phyloP scores from a whole-genome alignment of 2,888 invertebrate genomes.

The Cheilosia scutellata region DNA sequence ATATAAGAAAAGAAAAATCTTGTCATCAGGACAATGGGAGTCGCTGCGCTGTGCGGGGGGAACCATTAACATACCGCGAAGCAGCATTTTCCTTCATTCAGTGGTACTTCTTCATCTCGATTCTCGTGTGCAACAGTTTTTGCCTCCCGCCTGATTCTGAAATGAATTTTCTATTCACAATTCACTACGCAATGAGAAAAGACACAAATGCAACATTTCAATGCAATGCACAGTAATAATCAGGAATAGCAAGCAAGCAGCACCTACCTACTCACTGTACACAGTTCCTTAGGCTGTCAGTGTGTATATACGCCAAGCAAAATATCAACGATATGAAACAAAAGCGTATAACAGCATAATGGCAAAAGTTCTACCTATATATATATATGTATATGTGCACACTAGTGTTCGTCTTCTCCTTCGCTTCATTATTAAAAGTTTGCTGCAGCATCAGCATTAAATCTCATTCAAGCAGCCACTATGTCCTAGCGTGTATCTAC shows the following conservation, averaged over 20 bases:
- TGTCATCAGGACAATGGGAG: conserved; percentile 24
- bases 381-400: background rate
- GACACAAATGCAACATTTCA: conserved; percentile 72
- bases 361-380: conserved; percentile 61
- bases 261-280: conserved; percentile 17
- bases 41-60: conserved; percentile 1
- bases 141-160: background rate
- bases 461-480: conserved; percentile 70
- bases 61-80: conserved; percentile 69
- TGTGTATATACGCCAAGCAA: conserved; percentile 22
- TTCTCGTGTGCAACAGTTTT: conserved; percentile 63
- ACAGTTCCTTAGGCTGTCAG: background rate
- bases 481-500: conserved; percentile 32
- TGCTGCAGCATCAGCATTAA: conserved; percentile 76
- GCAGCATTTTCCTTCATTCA: conserved; percentile 61
- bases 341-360: conserved; percentile 69
- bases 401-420: conserved; percentile 66
- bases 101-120: conserved; percentile 57
- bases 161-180: conserved; percentile 71
- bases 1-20: conserved; percentile 52
- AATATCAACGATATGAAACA: conserved; percentile 72
- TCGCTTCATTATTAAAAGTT: conserved; percentile 74
- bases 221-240: conserved; percentile 72
- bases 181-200: conserved; percentile 69
- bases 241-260: conserved; percentile 59